Percentiles rank a stretch among this genome's conserved stretches.
Conservation (phyloP, 2,888 invertebrate genomes). For the Athrips mouffetella region DNA sequence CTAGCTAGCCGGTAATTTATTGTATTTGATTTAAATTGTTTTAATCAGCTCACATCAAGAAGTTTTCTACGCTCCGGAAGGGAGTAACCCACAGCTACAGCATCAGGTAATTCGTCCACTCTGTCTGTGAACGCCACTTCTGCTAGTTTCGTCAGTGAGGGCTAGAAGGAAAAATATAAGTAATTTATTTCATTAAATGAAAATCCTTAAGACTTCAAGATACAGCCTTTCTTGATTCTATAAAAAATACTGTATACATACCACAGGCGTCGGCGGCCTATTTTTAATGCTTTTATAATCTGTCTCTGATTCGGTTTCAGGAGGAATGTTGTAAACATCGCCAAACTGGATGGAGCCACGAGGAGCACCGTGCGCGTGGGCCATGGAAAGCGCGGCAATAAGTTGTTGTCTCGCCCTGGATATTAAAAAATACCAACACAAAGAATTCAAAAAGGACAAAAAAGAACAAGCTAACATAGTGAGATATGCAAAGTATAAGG, state of each 20-base stretch:
- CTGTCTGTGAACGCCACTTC: slow-evolving; percentile 64
- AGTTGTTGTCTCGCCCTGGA: no score
- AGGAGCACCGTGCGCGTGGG: slow-evolving; percentile 29
- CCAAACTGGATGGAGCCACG: slow-evolving; percentile 48
- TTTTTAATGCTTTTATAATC: slow-evolving; percentile 55
- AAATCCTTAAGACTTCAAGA: no score
- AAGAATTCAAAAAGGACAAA: no score
- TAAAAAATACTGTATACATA: slow-evolving; percentile 28
- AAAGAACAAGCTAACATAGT: no score
- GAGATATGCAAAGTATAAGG: no score
- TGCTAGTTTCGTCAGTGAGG: slow-evolving; percentile 60
- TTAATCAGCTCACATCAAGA: slow-evolving; percentile 47
- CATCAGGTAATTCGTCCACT: slow-evolving; percentile 61
- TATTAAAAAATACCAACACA: no score
- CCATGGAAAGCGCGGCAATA: slow-evolving; percentile 41
- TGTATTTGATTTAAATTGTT: no score
- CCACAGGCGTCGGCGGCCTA: slow-evolving; percentile 65
- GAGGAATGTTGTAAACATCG: slow-evolving; percentile 39
- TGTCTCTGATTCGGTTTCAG: slow-evolving; percentile 40
- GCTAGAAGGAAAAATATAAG: slow-evolving; percentile 38
- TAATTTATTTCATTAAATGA: no score
- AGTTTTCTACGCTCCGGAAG: slow-evolving; percentile 62
- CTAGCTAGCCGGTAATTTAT: no score
- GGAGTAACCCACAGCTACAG: slow-evolving; percentile 42
- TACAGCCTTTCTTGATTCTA: no score